Evolutionary conservation across 2,888 invertebrate genomes (phyloP).

Genomic region (Campoletis raptor): DNA sequence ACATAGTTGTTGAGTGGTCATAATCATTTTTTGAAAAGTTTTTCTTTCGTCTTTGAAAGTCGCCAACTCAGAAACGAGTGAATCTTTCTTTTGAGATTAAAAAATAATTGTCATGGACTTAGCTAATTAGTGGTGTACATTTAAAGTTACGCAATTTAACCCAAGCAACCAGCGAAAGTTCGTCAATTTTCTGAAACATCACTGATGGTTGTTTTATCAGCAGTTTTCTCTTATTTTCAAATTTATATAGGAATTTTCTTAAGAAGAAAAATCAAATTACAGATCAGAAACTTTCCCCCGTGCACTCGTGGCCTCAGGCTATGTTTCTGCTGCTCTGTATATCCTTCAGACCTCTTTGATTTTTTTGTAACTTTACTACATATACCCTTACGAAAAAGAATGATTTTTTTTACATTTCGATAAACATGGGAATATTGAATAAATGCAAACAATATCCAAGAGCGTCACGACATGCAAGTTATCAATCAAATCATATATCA

Average conservation of each 20-base stretch:
- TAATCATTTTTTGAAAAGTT: neutral
- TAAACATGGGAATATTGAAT: neutral
- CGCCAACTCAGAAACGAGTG: neutral
- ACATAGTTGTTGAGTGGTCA: no score
- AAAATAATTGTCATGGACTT: neutral
- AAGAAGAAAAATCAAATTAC: neutral
- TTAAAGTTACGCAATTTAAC: slow-evolving; percentile 8
- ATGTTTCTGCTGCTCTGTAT: neutral
- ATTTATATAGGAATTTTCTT: neutral
- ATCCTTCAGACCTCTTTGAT: neutral
- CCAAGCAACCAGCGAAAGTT: neutral
- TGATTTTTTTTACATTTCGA: neutral
- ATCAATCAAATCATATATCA: neutral
- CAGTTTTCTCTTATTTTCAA: neutral
- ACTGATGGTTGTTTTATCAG: neutral
- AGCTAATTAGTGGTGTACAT: slow-evolving; percentile 2
- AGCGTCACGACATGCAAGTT: neutral
- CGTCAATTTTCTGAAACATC: neutral
- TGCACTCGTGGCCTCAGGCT: neutral
- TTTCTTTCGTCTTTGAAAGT: neutral
- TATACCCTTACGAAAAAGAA: neutral
- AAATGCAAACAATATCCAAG: neutral
- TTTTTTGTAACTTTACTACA: neutral
- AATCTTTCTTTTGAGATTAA: neutral
- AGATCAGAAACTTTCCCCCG: neutral